These are phyloP conservation scores for Eulemur albifrons DNA, from an alignment of 2,797 vertebrate genomes.

Conservation along the genomic window DNA sequence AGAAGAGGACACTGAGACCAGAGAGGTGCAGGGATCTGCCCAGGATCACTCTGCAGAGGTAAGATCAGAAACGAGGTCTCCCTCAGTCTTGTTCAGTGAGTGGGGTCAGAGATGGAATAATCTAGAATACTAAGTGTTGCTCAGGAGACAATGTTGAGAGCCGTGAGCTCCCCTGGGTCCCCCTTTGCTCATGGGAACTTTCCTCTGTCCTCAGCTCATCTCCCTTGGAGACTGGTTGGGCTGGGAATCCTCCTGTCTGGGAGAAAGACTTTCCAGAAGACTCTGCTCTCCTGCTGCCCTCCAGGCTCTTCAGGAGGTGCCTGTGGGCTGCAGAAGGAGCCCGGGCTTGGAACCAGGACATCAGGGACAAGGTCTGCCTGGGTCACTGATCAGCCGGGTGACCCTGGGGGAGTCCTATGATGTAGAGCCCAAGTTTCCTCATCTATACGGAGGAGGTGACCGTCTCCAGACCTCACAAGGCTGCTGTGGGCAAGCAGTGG, in stretches of 20 bases:
- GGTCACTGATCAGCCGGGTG: neutral
- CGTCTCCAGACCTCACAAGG: accelerated
- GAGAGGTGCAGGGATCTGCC: neutral
- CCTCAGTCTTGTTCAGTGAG: neutral
- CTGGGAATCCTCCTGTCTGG: neutral
- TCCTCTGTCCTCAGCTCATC: neutral
- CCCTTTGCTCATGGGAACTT: too few species aligned
- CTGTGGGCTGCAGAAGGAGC: neutral
- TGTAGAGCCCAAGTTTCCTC: neutral
- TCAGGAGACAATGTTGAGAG: neutral
- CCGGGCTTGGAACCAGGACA: neutral
- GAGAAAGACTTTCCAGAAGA: neutral
- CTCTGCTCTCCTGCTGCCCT: neutral
- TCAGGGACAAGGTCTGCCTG: accelerated
- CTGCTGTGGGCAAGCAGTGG: neutral
- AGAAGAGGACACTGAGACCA: neutral
- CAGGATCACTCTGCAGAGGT: neutral
- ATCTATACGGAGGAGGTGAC: neutral
- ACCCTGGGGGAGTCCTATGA: neutral
- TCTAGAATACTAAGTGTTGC: neutral
- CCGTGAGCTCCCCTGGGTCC: accelerated
- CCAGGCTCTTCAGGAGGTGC: too few species aligned
- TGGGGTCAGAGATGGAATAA: neutral
- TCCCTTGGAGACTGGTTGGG: neutral
- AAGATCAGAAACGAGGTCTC: neutral